Base-by-base conservation (phyloP, 2,113 vertebrate genomes). In the Entomyzon cyanotis region DNA sequence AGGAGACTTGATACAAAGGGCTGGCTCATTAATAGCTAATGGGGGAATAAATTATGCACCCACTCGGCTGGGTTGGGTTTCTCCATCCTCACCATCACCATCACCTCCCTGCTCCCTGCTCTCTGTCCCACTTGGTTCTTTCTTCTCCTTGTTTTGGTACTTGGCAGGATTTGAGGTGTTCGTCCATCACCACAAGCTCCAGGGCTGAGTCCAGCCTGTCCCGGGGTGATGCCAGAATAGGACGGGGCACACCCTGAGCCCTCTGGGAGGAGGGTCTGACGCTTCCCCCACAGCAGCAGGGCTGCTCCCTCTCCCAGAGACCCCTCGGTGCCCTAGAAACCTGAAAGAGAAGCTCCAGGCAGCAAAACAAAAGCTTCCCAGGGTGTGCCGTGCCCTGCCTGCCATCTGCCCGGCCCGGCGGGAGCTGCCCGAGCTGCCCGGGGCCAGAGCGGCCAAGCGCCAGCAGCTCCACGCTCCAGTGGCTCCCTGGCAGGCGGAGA, bases 41-140 rank as follows among this genome's bases (percentile, higher is more conserved):
- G 93, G 73, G 14, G 67, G 53, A 62, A 96, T 97, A 49, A 97
- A 97, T 94, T 95, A 95, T 96, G 96, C 22, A 79, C 87, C 86
- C 44, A 5, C 60, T 41, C 0, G 4, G 47, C 53, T 11, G 79
- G 94, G 27, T 96, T 63, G 73, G 15, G 52, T 95, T 95, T 95
- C 86, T 94, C 59, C 75, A 60, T 64, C 56, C 85, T 67, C 49
- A 1, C 55, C 78, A 31, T 22, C 81, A 21, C 77, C 71, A 31
- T 22, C 81, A 21, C 77, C 71, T 77, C 70, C 86, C 77, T 55
- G 65, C 55, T 67, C 60, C 31, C n/a, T 23, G 60, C 44, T 71
- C 59, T 76, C 89, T 55, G 33, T 25, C 86, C 63, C 41, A 7
- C 39, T 64, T 13, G 30, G 17, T 5, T 41, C 19, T 37, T 70